Percentiles rank a stretch among this genome's conserved stretches.
These are phyloP conservation scores for Hirudo medicinalis DNA, from an alignment of 1,140 invertebrate species.

Conservation along the genomic window DNA sequence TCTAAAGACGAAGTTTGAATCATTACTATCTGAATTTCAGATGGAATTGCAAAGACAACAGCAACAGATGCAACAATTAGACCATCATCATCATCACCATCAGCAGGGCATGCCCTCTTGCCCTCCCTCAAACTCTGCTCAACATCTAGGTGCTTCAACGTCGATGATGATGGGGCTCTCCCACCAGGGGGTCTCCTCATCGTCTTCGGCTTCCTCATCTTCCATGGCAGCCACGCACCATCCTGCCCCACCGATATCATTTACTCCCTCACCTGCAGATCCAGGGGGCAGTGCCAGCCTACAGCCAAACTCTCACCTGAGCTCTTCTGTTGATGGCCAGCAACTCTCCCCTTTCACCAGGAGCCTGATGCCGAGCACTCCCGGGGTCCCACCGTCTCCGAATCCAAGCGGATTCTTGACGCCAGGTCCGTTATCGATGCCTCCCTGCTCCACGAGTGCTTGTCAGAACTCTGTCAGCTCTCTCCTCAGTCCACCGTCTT, in stretches of 20 bases:
- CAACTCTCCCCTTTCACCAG: constrained; percentile 7
- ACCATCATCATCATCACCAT: constrained; percentile 4
- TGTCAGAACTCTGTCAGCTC: no score
- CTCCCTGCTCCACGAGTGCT: no score
- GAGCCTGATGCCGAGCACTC: not conserved
- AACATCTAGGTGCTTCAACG: not conserved
- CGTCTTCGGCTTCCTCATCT: constrained; percentile 8
- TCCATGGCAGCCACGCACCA: constrained; percentile 5
- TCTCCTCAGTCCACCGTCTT: not conserved
- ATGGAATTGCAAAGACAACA: constrained; percentile 10
- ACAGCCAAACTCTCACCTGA: no score
- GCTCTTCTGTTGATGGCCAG: not conserved
- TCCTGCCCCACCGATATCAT: not conserved
- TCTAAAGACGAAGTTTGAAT: not conserved
- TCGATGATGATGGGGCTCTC: no score
- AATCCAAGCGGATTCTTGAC: not conserved
- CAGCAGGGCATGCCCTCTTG: not conserved
- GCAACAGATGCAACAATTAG: not conserved
- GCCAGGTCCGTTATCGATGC: no score
- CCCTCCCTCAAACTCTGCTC: constrained; percentile 6
- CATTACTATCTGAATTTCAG: not conserved
- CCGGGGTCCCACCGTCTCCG: not conserved
- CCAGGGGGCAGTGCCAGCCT: not conserved
- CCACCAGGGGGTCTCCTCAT: not conserved
- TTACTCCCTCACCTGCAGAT: constrained; percentile 10